phyloP scores from a whole-genome alignment of 1,140 invertebrate species.

The Asobara japonica region DNA sequence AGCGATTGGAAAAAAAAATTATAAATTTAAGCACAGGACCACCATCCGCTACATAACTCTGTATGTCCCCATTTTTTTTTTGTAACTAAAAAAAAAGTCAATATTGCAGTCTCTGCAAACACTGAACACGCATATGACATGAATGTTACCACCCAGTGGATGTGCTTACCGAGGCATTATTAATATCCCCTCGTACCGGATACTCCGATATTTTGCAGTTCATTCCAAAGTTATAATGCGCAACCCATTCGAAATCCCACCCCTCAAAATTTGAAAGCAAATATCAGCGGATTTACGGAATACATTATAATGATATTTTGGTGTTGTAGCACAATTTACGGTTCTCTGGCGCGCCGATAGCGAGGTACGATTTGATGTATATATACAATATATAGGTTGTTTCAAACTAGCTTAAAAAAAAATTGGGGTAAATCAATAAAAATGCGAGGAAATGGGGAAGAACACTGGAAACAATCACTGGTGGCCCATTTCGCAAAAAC shows the following conservation, averaged over 20 bases:
- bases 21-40: too few relatives aligned
- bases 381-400: not conserved
- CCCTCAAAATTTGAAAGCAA: not conserved
- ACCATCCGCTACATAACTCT: too few relatives aligned
- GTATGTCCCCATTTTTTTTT: too few relatives aligned
- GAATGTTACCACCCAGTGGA: not conserved
- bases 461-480: too few relatives aligned
- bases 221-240: conserved; percentile 3
- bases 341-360: not conserved
- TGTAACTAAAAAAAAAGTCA: too few relatives aligned
- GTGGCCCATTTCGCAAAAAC: too few relatives aligned
- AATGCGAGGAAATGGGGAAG: too few relatives aligned
- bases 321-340: not conserved
- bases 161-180: conserved; percentile 4
- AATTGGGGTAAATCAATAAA: too few relatives aligned
- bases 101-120: too few relatives aligned
- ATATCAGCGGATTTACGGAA: not conserved
- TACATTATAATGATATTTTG: conserved; percentile 10
- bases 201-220: conserved; percentile 2
- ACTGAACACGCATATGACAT: not conserved
- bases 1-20: too few relatives aligned
- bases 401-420: too few relatives aligned
- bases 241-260: not conserved
- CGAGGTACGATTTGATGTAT: not conserved
- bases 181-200: not conserved